Evolutionary conservation across 2,888 invertebrate genomes (phyloP), one percentile per base, ranked within the genome.

Genomic region (Autographa gamma): DNA sequence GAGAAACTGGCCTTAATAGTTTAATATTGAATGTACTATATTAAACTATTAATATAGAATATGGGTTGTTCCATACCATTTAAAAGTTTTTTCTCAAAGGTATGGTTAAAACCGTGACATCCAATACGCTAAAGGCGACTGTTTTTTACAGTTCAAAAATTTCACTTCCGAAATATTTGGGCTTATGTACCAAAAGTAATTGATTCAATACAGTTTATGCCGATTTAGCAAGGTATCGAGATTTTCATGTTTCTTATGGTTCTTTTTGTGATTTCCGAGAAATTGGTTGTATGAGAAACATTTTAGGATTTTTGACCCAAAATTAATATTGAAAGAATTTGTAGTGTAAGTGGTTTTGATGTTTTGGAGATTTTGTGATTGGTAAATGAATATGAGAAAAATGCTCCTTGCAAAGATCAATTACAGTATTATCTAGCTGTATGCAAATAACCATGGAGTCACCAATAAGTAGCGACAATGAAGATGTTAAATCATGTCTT

Each of bases 191-290:
- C 25, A 43, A 34, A 19, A 2, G 59, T 82, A 73, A 80, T 80
- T 79, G 76, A 80, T 82, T 82, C 74, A 56, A 70, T 73, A 74
- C 70, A 79, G 59, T 66, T 76, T 60, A 69, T 43, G 13, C 6
- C 60, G 66, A 80, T 82, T 82, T 82, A 58, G 74, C 68, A 73
- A 76, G 70, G 32, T 60, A 65, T 59, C 54, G 25, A 72, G 62
- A 63, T 64, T 61, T 66, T 58, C 60, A 13, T 56, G 54, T 4
- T 56, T 56, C 25, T n/a, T n/a, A n/a, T 56, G 19, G 54, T 18
- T 11, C 11, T 25, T 25, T 56, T 56, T 56, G 13, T 56, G 6
- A n/a, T 11, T 1, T 56, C 19, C 19, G 13, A 56, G 19, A 56
- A 25, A 56, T 25, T 56, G 54, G 54, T 56, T 54, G 25, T 25